These are phyloP conservation scores for Aplodontia rufa DNA, from an alignment of 2,113 vertebrate genomes.

Conservation along the genomic window DNA sequence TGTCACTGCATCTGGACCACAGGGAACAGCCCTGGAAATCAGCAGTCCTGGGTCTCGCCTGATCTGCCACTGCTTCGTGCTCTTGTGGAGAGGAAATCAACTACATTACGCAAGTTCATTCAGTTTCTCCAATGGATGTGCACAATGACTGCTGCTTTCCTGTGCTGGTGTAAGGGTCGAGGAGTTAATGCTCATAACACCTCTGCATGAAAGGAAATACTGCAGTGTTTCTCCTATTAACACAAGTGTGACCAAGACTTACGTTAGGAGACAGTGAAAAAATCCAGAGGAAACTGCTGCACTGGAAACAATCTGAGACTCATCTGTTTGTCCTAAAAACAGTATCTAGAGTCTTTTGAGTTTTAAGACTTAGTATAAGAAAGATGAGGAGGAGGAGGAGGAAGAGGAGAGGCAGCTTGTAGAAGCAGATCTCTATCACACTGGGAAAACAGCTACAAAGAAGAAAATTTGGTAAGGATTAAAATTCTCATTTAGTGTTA, in stretches of 20 bases:
- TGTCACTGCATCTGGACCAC: neutral
- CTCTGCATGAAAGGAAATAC: neutral
- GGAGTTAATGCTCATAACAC: neutral
- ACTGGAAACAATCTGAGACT: neutral
- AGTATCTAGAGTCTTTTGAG: neutral
- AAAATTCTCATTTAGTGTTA: neutral
- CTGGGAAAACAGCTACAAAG: neutral
- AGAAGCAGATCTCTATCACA: neutral
- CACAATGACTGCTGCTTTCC: neutral
- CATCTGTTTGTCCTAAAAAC: constrained; percentile 24
- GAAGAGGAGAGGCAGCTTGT: neutral
- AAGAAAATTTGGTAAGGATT: neutral
- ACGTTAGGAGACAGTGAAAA: constrained; percentile 9
- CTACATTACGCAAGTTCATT: neutral
- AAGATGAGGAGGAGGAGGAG: neutral
- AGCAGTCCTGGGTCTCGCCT: neutral
- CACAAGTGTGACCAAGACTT: neutral
- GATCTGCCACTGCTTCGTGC: neutral
- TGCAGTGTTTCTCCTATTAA: neutral
- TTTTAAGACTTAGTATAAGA: neutral
- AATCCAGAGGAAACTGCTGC: neutral
- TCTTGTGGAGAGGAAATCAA: neutral
- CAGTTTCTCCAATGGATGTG: neutral
- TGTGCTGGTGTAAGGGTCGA: neutral
- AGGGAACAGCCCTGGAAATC: neutral